Evolutionary conservation across 2,888 invertebrate species (phyloP), one percentile per base, ranked within the genome.

Genomic region (Mactromeris polynyma): DNA sequence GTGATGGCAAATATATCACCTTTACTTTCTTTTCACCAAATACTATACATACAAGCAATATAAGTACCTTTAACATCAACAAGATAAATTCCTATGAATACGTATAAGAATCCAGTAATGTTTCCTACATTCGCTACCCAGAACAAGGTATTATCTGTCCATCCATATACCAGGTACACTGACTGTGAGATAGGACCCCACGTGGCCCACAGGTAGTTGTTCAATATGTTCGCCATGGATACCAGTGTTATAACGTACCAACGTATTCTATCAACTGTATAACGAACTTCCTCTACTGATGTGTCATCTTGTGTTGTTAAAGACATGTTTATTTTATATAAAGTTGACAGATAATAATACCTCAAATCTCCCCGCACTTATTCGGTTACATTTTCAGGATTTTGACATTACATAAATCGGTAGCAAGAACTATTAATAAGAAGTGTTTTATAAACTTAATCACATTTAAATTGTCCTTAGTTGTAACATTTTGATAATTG

Each of bases 151-250:
- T 77, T 78, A 36, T 91, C 89, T 21, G 89, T 83, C 90, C 90
- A 91, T 2, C 80, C 87, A 73, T 91, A 91, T 14, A 89, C 91
- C 0, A 84, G 33, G 33, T 88, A 81, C 0, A 83, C 86, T 14
- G 91, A 91, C 51, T 89, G 86, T 9, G 91, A 88, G 19, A 91
- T 91, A 7, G 91, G 87, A 26, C 91, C 91, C 91, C 91, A 91
- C 14, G 87, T 83, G 7, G 91, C 89, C 91, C 91, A 91, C 6
- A 88, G 64, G 33, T 80, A 81, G 79, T 89, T 90, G 81, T 87
- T 89, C 11, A 91, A 36, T 26, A 90, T 80, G 51, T 84, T 87
- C 0, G 88, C 84, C 69, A 89, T 11, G 9, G 88, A 87, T 4
- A 85, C 88, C 26, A 91, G 42, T 3, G 77, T 19, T 14, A 91